These are phyloP conservation scores for Anas platyrhynchos DNA, from an alignment of 2,113 vertebrate species.

Conservation along the genomic window DNA sequence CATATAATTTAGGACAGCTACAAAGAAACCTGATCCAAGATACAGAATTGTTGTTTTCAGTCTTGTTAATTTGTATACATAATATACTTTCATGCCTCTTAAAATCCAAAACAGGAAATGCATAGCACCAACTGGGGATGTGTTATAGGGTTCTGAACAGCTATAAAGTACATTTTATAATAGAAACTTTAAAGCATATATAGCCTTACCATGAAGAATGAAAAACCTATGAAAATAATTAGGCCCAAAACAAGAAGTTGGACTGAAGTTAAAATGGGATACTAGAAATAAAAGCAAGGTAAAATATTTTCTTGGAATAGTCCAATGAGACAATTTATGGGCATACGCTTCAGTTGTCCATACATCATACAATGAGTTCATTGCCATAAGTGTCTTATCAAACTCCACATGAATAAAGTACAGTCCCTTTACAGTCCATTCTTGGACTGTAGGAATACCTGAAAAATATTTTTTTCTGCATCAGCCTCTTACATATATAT, in stretches of 20 bases:
- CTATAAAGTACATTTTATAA: not conserved
- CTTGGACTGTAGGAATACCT: not conserved
- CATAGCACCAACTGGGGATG: not conserved
- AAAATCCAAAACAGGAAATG: not conserved
- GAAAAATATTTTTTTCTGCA: not conserved
- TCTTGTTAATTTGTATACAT: not conserved
- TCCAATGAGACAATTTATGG: not conserved
- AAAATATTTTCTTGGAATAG: not conserved
- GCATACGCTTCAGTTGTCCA: not conserved
- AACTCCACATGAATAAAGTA: not conserved
- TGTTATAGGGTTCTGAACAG: not conserved
- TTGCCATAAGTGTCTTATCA: not conserved
- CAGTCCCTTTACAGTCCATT: not conserved
- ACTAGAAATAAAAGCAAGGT: not conserved
- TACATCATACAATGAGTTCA: not conserved
- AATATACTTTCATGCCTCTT: not conserved
- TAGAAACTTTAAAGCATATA: not conserved
- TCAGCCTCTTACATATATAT: not conserved
- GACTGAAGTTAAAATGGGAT: not conserved
- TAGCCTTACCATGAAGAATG: not conserved
- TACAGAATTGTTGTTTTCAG: not conserved
- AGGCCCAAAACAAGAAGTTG: not conserved
- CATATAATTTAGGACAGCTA: not conserved
- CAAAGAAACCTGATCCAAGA: not conserved
- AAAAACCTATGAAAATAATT: not conserved